Conservation (phyloP, 2,888 invertebrate genomes). For the Falcaria lacertinaria region DNA sequence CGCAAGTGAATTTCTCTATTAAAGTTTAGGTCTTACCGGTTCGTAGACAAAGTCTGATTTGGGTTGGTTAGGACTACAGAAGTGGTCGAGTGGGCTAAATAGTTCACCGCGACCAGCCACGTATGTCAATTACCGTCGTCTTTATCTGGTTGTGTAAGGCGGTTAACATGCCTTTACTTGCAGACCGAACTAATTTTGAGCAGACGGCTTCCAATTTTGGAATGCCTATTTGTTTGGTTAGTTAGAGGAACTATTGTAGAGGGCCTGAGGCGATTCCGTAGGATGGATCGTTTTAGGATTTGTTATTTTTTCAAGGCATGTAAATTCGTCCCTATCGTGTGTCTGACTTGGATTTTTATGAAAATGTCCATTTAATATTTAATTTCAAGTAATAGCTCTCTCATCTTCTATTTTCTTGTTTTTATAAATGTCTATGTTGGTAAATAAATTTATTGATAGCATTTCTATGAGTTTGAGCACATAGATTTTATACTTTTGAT, state of each 20-base stretch:
- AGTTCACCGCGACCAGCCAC: slow-evolving; percentile 48
- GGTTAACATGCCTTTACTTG: slow-evolving; percentile 24
- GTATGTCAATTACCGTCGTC: slow-evolving; percentile 66
- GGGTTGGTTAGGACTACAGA: slow-evolving; percentile 29
- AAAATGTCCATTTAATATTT: no score
- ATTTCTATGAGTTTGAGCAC: no score
- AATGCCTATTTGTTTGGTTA: not conserved
- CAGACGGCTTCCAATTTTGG: slow-evolving; percentile 5
- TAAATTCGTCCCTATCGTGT: no score
- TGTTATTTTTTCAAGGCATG: no score
- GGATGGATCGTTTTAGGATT: no score
- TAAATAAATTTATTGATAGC: no score
- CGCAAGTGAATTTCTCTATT: slow-evolving; percentile 36
- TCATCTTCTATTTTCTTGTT: no score
- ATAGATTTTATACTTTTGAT: no score
- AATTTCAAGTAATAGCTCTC: no score
- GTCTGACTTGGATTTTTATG: no score
- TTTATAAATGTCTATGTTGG: no score
- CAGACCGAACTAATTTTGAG: slow-evolving; percentile 17
- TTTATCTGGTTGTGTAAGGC: slow-evolving; percentile 50
- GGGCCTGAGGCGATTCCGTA: no score
- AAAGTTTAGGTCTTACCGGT: slow-evolving; percentile 26
- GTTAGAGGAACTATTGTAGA: not conserved
- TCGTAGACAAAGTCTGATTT: slow-evolving; percentile 21
- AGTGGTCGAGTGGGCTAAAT: slow-evolving; percentile 62